These are phyloP conservation scores for Mythimna vitellina DNA, from an alignment of 2,888 invertebrate genomes.

Conservation along the genomic window DNA sequence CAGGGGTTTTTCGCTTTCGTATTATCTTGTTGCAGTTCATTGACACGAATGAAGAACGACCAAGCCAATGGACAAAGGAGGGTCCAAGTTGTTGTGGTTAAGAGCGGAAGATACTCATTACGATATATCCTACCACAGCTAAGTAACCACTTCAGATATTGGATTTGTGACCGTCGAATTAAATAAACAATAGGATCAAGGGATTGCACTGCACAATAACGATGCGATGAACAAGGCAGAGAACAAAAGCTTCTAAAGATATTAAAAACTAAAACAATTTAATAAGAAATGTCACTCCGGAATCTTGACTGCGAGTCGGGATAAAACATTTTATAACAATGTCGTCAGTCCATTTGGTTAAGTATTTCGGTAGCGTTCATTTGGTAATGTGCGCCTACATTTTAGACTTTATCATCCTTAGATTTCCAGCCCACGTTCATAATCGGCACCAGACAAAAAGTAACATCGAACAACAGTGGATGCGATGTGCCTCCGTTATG, in stretches of 20 bases:
- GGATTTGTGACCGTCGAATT: constrained; percentile 32
- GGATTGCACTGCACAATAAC: neutral
- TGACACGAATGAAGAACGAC: constrained; percentile 72
- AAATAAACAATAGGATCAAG: constrained; percentile 35
- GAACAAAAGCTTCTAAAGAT: constrained; percentile 14
- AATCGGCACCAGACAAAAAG: constrained; percentile 51
- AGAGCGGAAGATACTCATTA: constrained; percentile 79
- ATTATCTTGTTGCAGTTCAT: constrained; percentile 69
- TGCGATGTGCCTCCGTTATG: constrained; percentile 42
- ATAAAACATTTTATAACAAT: constrained; percentile 34
- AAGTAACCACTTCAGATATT: constrained; percentile 58
- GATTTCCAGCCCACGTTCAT: constrained; percentile 45
- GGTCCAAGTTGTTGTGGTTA: constrained; percentile 73
- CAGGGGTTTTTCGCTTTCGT: constrained; percentile 44
- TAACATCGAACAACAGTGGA: constrained; percentile 33
- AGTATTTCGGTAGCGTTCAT: constrained; percentile 38
- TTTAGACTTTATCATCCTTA: constrained; percentile 35
- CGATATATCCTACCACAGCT: constrained; percentile 69
- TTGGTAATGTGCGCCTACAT: constrained; percentile 46
- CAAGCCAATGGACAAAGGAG: constrained; percentile 69
- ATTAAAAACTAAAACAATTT: constrained; percentile 25
- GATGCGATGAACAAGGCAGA: neutral
- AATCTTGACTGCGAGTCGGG: constrained; percentile 5
- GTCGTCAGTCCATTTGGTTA: constrained; percentile 28
- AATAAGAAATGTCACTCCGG: constrained; percentile 19